Evolutionary conservation across 1,140 invertebrate genomes (phyloP), one percentile per base, ranked within the genome.

Genomic region (Rhyacophila brunnea): DNA sequence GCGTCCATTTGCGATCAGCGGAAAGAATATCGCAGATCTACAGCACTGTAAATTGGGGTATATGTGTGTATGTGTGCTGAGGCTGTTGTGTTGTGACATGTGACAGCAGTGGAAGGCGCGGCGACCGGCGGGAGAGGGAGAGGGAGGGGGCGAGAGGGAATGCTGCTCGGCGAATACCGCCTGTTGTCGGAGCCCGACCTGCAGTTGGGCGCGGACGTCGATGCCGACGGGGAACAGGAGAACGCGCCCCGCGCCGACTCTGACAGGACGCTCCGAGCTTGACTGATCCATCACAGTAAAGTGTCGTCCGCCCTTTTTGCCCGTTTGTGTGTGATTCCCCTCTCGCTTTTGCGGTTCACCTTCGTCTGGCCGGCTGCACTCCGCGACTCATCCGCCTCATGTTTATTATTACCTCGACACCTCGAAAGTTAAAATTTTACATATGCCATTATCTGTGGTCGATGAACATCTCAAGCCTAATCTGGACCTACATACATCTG

Each of bases 121-220:
- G 42, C 34, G 49, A 55, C 66, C 45, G 61, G 45, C 46, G 59
- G 50, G 13, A n/a, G n/a, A n/a, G 59, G 52, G 20, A 42, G 58
- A 10, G 48, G 34, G 46, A 64, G 66, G 68, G 74, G 69, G 59
- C 60, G 67, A 51, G 68, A 58, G 43, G 70, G 70, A 64, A 69
- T 71, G 64, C 71, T 71, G 61, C 74, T 77, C 47, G 74, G 74
- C 48, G 71, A 67, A 67, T 77, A 77, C 71, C 74, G 72, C 20
- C 72, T 70, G 67, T 73, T 77, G 68, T 73, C 74, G 65, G 74
- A 71, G 36, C 68, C 65, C 67, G 65, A 69, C 46, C 55, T 68
- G 60, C 66, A 70, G 15, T 7, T 56, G 53, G 53, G 38, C 15
- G 36, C 55, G 14, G 48, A 28, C n/a, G n/a, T n/a, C n/a, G n/a